Percentiles rank a stretch among this genome's conserved stretches.
These are phyloP conservation scores for Phrynocephalus vlangalii DNA, from an alignment of 2,797 vertebrate genomes.

Conservation along the genomic window DNA sequence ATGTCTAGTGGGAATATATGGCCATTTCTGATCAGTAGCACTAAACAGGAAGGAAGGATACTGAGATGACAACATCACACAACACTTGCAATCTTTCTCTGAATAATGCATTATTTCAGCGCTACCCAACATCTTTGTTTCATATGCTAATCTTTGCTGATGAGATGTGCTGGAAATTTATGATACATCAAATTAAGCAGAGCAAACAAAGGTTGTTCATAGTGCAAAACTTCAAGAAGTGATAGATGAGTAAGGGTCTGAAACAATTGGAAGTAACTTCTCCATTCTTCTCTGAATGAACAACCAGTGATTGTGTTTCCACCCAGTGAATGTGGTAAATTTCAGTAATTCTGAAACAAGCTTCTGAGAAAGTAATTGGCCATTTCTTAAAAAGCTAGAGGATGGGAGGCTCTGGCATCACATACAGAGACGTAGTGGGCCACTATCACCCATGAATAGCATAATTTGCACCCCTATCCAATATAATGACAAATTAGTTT, in stretches of 20 bases:
- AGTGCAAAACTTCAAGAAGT: background rate
- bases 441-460: no score
- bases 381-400: no score
- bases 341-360: no score
- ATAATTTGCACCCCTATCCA: no score
- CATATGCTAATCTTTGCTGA: background rate
- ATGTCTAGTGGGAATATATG: background rate
- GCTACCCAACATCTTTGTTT: background rate
- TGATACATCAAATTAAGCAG: background rate
- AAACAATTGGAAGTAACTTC: background rate
- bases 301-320: background rate
- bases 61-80: background rate
- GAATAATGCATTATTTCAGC: background rate
- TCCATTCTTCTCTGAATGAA: no score
- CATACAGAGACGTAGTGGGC: no score
- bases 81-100: background rate
- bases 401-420: no score
- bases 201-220: background rate
- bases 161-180: background rate
- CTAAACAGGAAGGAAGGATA: background rate
- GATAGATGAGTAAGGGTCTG: background rate
- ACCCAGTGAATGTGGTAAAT: no score
- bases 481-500: slow-evolving; percentile 53
- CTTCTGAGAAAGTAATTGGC: no score
- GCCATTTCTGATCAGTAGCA: background rate